Evolutionary conservation across 2,797 vertebrate species (phyloP), one percentile per base, ranked within the genome.

Genomic region (Iguana delicatissima): DNA sequence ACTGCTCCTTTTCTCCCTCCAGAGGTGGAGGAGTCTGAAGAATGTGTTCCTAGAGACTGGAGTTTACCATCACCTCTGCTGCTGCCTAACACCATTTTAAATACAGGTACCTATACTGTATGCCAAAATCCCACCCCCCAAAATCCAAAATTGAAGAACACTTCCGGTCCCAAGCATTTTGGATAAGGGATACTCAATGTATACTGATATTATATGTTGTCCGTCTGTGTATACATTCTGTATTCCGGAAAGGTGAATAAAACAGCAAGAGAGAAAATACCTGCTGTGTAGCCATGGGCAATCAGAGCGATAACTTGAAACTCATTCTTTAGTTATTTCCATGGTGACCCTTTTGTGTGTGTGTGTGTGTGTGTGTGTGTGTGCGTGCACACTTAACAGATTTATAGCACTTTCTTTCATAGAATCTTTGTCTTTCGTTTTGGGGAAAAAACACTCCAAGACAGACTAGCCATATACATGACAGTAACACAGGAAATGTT

Each of bases 371-470:
- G 42, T 46, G 42, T 46, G 42, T 46, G 42, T 46, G 42, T 46
- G 42, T 0, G 0, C n/a, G n/a, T n/a, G n/a, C n/a, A n/a, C n/a
- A n/a, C 42, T 57, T 91, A 52, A 89, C 72, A 81, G 72, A 72
- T 52, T 91, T 22, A 0, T 20, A 26, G 6, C 4, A 3, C 64
- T 55, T 85, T 76, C 38, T 92, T 86, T 57, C 14, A 0, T 26
- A 72, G 69, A 22, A 88, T 84, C 89, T 64, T 64, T 35, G 1
- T 29, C 83, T 92, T 89, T 76, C 89, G 13, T 69, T 89, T 80
- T 35, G 88, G 72, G 55, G 89, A 93, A 80, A 6, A 92, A 88
- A 55, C 22, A 72, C 76, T 74, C 59, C 35, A 12, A 91, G 85
- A 73, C 0, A 50, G 64, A 91, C 73, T 1, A 84, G 79, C n/a